Evolutionary conservation across 1,140 invertebrate genomes (phyloP).

Genomic region (Ephestia elutella): DNA sequence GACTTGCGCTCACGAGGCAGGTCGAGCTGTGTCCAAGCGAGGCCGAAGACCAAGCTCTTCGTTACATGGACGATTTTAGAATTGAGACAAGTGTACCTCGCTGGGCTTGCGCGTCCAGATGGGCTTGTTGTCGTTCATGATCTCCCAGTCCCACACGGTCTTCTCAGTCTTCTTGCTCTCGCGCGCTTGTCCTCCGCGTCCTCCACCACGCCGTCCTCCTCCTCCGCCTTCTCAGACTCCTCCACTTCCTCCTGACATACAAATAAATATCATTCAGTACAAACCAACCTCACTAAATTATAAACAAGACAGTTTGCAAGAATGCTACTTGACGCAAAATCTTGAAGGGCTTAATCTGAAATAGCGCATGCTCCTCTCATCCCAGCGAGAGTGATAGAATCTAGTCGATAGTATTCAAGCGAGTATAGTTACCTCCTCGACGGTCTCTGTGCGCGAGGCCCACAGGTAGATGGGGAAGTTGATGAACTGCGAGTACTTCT

Average conservation of each 20-base stretch:
- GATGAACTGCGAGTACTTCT: slow-evolving; percentile 99
- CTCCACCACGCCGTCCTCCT: slow-evolving; percentile 79
- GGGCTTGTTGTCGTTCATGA: slow-evolving; percentile 97
- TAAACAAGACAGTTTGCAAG: no score
- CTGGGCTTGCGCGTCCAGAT: slow-evolving; percentile 96
- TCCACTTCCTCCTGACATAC: slow-evolving; percentile 66
- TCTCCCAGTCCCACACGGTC: slow-evolving; percentile 98
- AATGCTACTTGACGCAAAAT: no score
- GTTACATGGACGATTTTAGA: no score
- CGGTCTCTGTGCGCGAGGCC: slow-evolving; percentile 93
- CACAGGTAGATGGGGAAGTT: slow-evolving; percentile 99
- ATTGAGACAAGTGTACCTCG: slow-evolving; percentile 76
- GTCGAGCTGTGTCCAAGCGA: no score
- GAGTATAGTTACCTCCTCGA: slow-evolving; percentile 84
- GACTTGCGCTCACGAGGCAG: no score
- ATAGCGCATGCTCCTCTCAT: no score
- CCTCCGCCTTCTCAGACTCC: slow-evolving; percentile 51
- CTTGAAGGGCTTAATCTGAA: no score
- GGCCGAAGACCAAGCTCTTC: no score
- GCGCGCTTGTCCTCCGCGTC: slow-evolving; percentile 85
- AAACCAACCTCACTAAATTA: neutral
- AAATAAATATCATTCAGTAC: neutral
- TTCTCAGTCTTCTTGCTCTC: slow-evolving; percentile 97
- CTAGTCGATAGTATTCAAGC: no score
- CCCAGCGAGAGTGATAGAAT: no score